A percentile compares a stretch with the other conserved stretches of the same genome.
Conservation (phyloP, 2,113 vertebrate species). For the Narcine bancroftii region DNA sequence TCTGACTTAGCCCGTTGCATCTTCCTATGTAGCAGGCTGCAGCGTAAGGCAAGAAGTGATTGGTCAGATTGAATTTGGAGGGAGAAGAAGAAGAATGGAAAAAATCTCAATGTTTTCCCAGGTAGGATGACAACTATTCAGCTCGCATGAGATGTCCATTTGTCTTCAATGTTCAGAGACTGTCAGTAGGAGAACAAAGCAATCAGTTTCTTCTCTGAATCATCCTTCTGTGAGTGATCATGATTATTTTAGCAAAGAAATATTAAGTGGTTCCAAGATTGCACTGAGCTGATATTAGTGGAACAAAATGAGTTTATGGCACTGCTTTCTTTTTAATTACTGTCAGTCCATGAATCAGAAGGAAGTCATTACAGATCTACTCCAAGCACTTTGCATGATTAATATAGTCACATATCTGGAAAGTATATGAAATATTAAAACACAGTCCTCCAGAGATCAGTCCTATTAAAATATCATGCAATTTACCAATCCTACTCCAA, state of each 20-base stretch:
- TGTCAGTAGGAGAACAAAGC: background rate
- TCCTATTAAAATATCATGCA: slow-evolving; percentile 23
- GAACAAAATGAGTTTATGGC: slow-evolving; percentile 5
- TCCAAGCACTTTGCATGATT: slow-evolving; percentile 20
- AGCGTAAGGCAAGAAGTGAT: background rate
- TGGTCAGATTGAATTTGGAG: background rate
- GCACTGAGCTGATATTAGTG: slow-evolving; percentile 18
- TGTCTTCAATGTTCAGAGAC: background rate
- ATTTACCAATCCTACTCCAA: background rate
- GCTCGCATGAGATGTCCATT: background rate
- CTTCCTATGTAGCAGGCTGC: background rate
- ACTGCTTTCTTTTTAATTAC: slow-evolving; percentile 29
- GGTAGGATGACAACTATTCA: background rate
- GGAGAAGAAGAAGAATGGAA: background rate
- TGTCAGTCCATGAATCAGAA: slow-evolving; percentile 30
- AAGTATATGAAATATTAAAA: slow-evolving; percentile 21
- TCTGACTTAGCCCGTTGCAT: background rate
- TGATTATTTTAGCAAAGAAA: slow-evolving; percentile 33
- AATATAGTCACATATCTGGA: background rate
- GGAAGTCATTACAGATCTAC: slow-evolving; percentile 7
- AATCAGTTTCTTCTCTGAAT: background rate
- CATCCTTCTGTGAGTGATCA: background rate
- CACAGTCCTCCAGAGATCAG: background rate
- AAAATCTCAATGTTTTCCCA: background rate
- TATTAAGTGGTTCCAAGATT: slow-evolving; percentile 29